A percentile compares a stretch with the other conserved stretches of the same genome.
These are phyloP conservation scores for Melitaea athalia DNA, from an alignment of 2,888 invertebrate genomes.

Conservation along the genomic window DNA sequence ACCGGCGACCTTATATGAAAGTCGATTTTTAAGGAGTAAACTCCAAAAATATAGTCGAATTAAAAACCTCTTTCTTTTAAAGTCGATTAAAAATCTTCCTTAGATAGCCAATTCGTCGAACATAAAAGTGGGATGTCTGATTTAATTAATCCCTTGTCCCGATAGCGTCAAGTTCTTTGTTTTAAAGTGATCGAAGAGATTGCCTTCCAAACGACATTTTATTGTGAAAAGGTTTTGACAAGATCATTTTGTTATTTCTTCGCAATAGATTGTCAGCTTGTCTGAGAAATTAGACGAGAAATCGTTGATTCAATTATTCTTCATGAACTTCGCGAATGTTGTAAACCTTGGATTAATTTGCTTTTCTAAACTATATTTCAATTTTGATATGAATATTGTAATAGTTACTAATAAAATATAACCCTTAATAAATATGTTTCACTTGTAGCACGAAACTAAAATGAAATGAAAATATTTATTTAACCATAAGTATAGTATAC, in stretches of 20 bases:
- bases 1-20: too few species aligned
- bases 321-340: background rate
- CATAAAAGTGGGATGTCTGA: constrained; percentile 5
- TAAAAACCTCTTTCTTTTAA: too few species aligned
- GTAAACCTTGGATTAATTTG: background rate
- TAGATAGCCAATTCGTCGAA: background rate
- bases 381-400: background rate
- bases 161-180: constrained; percentile 23
- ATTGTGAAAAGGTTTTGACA: constrained; percentile 21
- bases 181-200: constrained; percentile 17
- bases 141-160: constrained; percentile 25
- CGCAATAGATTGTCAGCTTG: constrained; percentile 14
- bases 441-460: too few species aligned
- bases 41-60: too few species aligned
- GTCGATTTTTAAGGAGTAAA: too few species aligned
- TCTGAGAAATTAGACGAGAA: background rate
- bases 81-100: background rate
- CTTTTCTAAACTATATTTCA: background rate
- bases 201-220: constrained; percentile 25
- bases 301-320: constrained; percentile 8
- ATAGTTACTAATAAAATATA: too few species aligned
- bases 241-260: constrained; percentile 23
- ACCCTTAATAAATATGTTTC: too few species aligned
- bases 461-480: too few species aligned
- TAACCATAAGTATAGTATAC: too few species aligned